Conservation (phyloP, 2,888 invertebrate species). For the Catocala fraxini region DNA sequence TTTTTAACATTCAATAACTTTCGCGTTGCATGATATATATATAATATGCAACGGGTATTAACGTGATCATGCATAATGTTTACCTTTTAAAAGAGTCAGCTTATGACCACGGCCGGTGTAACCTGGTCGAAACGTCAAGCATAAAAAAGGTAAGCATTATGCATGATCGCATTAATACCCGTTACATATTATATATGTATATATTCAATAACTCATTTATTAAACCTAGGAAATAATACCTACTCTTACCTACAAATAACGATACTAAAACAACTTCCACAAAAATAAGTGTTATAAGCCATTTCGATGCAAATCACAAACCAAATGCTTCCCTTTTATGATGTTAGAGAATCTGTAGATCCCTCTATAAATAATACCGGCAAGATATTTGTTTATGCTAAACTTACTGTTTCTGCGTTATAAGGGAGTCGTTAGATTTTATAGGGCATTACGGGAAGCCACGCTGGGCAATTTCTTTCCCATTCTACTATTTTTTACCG, state of each 20-base stretch:
- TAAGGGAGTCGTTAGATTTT: slow-evolving; percentile 44
- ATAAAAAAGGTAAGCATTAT: no score
- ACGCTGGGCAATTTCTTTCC: slow-evolving; percentile 25
- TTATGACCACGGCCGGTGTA: no score
- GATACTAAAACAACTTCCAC: neutral
- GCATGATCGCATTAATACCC: no score
- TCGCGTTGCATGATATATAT: no score
- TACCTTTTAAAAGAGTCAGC: no score
- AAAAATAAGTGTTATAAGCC: neutral
- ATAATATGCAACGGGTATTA: no score
- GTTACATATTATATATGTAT: no score
- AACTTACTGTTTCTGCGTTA: slow-evolving; percentile 44
- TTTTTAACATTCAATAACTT: no score
- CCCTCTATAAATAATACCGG: slow-evolving; percentile 19
- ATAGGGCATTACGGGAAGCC: slow-evolving; percentile 42
- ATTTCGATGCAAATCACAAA: slow-evolving; percentile 13
- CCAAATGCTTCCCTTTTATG: slow-evolving; percentile 11
- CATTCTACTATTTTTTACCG: slow-evolving; percentile 35
- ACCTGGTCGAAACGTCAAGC: no score
- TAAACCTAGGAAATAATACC: neutral
- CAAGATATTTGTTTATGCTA: slow-evolving; percentile 43
- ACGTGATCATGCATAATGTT: no score
- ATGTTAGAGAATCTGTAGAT: slow-evolving; percentile 17
- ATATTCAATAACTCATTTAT: no score
- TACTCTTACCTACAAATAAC: neutral